Evolutionary conservation across 2,797 vertebrate genomes (phyloP).

Genomic region (Poeciliopsis turneri): DNA sequence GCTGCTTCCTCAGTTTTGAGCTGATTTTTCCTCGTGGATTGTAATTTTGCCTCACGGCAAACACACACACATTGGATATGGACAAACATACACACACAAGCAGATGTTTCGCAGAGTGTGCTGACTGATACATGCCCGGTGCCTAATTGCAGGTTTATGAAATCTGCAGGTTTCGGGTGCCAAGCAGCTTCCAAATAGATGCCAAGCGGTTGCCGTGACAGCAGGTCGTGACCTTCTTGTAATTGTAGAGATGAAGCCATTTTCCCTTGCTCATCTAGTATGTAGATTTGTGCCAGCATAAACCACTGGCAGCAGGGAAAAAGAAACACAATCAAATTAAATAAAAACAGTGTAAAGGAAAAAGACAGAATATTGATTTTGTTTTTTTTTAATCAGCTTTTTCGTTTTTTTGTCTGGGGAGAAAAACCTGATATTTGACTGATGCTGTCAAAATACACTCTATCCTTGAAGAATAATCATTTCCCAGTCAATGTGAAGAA

Average conservation of each 20-base stretch:
- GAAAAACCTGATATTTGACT: no score
- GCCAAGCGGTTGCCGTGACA: constrained; percentile 73
- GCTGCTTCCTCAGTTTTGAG: background rate
- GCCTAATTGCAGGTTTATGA: constrained; percentile 79
- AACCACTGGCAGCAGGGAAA: constrained; percentile 17
- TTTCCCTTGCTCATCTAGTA: constrained; percentile 67
- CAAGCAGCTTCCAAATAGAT: constrained; percentile 69
- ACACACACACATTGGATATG: constrained; percentile 9
- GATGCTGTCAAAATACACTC: background rate
- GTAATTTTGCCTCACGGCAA: background rate
- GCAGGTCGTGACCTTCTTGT: constrained; percentile 73
- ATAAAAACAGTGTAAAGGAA: constrained; percentile 31
- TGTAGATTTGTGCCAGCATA: constrained; percentile 61
- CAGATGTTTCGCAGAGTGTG: constrained; percentile 71
- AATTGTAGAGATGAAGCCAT: constrained; percentile 74
- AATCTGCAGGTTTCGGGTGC: constrained; percentile 72
- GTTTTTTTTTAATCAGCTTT: background rate
- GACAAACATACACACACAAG: constrained; percentile 31
- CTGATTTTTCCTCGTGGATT: background rate
- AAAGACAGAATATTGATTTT: constrained; percentile 13
- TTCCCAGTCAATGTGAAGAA: background rate
- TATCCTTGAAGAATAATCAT: background rate
- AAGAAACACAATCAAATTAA: constrained; percentile 19
- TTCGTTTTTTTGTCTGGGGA: background rate
- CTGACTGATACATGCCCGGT: constrained; percentile 75